Evolutionary conservation across 2,113 vertebrate species (phyloP), one percentile per base, ranked within the genome.

Genomic region (Periophthalmodon schlosseri): DNA sequence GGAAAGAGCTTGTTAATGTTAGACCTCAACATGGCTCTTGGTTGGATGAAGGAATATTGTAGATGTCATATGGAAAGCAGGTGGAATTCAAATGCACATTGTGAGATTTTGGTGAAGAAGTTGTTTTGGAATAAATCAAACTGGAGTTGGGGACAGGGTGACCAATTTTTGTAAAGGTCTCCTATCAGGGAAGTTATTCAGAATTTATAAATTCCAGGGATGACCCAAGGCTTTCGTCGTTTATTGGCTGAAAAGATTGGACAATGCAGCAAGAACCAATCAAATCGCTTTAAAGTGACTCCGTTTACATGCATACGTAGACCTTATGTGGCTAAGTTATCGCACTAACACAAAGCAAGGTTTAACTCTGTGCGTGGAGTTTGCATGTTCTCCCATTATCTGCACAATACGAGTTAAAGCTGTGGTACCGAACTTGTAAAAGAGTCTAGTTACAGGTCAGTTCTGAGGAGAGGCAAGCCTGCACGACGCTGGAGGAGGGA

Each of bases 121-220:
- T 52, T 52, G 4, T 52, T 52, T 52, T 52, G 49, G 49, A 16
- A 60, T 60, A 60, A 60, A 28, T 60, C 57, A 28, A 14, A 63
- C 18, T 10, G 63, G 18, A 13, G 16, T 3, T 12, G 33, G 33
- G 3, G n/a, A 44, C 34, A 65, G 34, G 34, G 34, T 65, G 63
- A 39, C 33, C 18, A 39, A 11, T 65, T 39, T 18, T 36, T n/a
- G 18, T n/a, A 44, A 65, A 39, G 34, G 63, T 44, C 33, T 65
- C 36, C 18, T 65, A 65, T 44, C 18, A 76, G 66, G 72, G 77
- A 60, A 67, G 46, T 36, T 70, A 83, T 84, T 65, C 66, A 80
- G 79, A 81, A 80, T 87, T 83, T 71, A 87, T 76, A 66, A 70
- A 20, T 75, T 63, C 69, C 81, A 88, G 73, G 83, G 81, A 86